Evolutionary conservation across 2,113 vertebrate species (phyloP).

Genomic region (Ceyx melanurus): DNA sequence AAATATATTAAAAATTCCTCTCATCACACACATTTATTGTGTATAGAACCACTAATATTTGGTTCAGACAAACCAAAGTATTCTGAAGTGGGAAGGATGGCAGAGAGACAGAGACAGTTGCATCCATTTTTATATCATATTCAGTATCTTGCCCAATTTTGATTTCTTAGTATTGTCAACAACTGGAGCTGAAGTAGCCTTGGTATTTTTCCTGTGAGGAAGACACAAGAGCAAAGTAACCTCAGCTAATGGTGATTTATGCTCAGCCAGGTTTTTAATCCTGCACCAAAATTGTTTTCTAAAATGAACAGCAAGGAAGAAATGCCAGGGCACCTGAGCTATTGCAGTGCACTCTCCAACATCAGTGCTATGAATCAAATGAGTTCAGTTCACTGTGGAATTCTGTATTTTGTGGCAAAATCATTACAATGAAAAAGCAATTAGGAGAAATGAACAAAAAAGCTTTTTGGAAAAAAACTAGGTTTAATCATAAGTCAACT

Average conservation of each 20-base stretch:
- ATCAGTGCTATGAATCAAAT: neutral
- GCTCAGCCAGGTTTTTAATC: neutral
- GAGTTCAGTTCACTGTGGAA: neutral
- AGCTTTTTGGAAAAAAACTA: neutral
- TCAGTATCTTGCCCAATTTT: constrained; percentile 43
- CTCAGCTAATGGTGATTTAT: neutral
- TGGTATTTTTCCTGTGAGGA: constrained; percentile 42
- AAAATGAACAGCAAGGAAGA: neutral
- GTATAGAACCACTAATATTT: neutral
- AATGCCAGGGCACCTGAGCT: neutral
- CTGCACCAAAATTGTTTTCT: neutral
- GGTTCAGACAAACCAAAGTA: neutral
- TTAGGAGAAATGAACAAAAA: neutral
- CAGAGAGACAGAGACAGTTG: neutral
- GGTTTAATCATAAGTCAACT: neutral
- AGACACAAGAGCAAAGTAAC: neutral
- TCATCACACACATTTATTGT: neutral
- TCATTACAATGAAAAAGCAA: neutral
- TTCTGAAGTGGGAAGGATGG: neutral
- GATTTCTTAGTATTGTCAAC: neutral
- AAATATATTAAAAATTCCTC: neutral
- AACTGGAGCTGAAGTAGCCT: constrained; percentile 36
- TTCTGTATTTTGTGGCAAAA: neutral
- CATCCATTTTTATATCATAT: neutral
- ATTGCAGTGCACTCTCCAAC: neutral